phyloP scores from a whole-genome alignment of 2,113 vertebrate species.

The Phalacrocorax pelagicus region DNA sequence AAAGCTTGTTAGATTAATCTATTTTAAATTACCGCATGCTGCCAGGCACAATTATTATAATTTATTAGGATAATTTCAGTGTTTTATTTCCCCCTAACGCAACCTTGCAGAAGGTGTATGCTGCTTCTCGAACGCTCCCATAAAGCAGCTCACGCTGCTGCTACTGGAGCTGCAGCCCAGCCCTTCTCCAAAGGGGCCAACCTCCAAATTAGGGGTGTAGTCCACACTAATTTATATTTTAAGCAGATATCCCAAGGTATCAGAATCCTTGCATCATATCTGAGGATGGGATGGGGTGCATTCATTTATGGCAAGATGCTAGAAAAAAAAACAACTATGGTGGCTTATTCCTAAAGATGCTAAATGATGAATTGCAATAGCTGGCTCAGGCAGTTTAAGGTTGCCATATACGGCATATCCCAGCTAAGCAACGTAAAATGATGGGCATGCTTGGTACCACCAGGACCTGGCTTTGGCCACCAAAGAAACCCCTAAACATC shows the following conservation, averaged over 20 bases:
- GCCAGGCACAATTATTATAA: constrained; percentile 48
- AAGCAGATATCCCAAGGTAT: background rate
- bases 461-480: background rate
- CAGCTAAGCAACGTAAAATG: background rate
- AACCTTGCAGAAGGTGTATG: background rate
- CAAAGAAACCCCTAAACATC: background rate
- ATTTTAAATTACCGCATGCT: constrained; percentile 5
- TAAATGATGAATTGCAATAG: too few species aligned
- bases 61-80: constrained; percentile 21
- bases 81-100: background rate
- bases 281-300: background rate
- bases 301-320: background rate
- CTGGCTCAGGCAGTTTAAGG: background rate
- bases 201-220: rapidly evolving
- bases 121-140: background rate
- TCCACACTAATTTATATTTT: rapidly evolving
- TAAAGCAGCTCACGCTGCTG: background rate
- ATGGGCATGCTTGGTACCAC: background rate
- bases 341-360: background rate
- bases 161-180: background rate
- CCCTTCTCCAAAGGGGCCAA: background rate
- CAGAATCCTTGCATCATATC: background rate
- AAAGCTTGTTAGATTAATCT: constrained; percentile 52
- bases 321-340: too few species aligned
- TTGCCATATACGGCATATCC: rapidly evolving